A percentile compares a stretch with the other conserved stretches of the same genome.
phyloP scores from a whole-genome alignment of 2,888 invertebrate genomes.

The Leistus spinibarbis region DNA sequence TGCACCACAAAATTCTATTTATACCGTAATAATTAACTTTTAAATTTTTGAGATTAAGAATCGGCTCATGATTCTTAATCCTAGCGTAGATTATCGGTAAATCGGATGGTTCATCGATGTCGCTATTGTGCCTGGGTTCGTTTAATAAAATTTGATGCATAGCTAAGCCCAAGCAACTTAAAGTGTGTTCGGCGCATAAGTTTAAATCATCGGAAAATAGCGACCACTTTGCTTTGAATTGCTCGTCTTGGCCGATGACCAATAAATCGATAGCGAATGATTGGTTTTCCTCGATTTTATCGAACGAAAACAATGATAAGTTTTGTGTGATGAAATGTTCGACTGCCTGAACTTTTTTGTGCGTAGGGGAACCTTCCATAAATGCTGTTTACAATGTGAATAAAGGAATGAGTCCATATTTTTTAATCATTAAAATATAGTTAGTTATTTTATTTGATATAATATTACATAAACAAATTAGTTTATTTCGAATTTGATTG shows the following conservation, averaged over 20 bases:
- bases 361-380: conserved; percentile 58
- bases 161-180: conserved; percentile 76
- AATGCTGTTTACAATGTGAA: conserved; percentile 53
- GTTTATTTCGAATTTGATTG: too few species aligned
- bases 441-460: too few species aligned
- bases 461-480: too few species aligned
- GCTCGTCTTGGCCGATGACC: conserved; percentile 61
- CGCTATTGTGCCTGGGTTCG: conserved; percentile 55
- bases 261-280: conserved; percentile 66
- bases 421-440: conserved; percentile 34
- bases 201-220: conserved; percentile 63
- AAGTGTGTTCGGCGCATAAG: conserved; percentile 68
- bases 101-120: conserved; percentile 50
- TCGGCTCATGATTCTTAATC: conserved; percentile 68
- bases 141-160: conserved; percentile 73
- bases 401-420: conserved; percentile 13
- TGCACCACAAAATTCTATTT: too few species aligned
- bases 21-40: conserved; percentile 77
- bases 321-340: conserved; percentile 63
- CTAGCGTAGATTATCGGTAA: conserved; percentile 62
- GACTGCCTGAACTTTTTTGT: conserved; percentile 60
- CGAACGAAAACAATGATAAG: conserved; percentile 59
- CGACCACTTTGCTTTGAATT: conserved; percentile 65
- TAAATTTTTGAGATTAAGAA: conserved; percentile 70
- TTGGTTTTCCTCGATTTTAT: conserved; percentile 64